These are phyloP conservation scores for Caligus rogercresseyi DNA, from an alignment of 1,140 invertebrate genomes.

Conservation along the genomic window DNA sequence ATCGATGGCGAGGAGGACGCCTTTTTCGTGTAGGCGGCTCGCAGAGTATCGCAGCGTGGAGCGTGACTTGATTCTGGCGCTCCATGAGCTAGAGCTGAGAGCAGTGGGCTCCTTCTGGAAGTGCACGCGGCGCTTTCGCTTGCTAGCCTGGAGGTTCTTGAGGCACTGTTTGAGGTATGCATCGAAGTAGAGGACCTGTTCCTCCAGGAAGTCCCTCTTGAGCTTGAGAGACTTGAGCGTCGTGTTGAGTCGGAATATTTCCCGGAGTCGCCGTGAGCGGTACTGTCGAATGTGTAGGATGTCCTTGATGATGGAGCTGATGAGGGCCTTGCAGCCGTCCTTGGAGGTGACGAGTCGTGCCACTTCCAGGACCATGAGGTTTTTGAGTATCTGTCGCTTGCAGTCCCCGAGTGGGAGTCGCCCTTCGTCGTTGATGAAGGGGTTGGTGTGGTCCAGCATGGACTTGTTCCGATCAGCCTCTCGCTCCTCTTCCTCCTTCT, in stretches of 20 bases:
- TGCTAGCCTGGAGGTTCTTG: constrained; percentile 43
- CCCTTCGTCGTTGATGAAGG: constrained; percentile 21
- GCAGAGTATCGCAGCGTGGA: constrained; percentile 49
- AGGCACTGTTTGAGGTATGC: constrained; percentile 56
- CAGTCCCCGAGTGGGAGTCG: constrained; percentile 26
- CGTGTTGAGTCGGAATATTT: constrained; percentile 42
- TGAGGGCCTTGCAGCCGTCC: constrained; percentile 50
- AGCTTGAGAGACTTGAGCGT: constrained; percentile 45
- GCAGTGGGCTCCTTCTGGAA: neutral
- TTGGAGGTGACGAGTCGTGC: constrained; percentile 42
- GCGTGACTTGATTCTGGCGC: neutral
- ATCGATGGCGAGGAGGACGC: constrained; percentile 51
- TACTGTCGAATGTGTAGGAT: constrained; percentile 47
- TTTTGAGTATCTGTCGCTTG: constrained; percentile 25
- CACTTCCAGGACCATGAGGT: constrained; percentile 47
- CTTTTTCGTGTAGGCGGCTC: constrained; percentile 50
- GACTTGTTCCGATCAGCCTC: constrained; percentile 21
- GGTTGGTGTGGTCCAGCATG: constrained; percentile 20
- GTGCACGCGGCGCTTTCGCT: constrained; percentile 38
- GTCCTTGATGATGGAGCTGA: constrained; percentile 46
- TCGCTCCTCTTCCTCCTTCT: constrained; percentile 19
- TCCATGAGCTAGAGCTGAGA: neutral
- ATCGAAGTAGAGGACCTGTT: constrained; percentile 57
- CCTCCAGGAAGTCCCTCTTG: constrained; percentile 53
- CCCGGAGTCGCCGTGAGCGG: constrained; percentile 31